Evolutionary conservation across 2,113 vertebrate species (phyloP).

Genomic region (Dicrurus megarhynchus): DNA sequence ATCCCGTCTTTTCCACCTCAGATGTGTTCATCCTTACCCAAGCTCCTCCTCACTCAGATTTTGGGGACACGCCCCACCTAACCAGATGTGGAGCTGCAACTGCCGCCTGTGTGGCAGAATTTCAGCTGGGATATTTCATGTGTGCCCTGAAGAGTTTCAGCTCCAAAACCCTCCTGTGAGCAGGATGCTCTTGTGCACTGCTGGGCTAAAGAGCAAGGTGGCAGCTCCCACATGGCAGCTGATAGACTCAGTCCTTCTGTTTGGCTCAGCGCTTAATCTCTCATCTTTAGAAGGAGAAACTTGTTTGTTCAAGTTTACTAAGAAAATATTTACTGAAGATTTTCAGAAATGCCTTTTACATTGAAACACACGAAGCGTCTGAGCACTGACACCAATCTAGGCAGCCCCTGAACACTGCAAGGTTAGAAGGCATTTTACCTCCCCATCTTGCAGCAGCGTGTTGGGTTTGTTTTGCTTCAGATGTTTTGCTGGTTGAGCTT

Average conservation of each 20-base stretch:
- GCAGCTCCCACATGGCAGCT: background rate
- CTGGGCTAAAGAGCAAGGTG: background rate
- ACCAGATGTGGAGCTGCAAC: background rate
- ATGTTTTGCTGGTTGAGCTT: background rate
- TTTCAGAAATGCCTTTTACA: background rate
- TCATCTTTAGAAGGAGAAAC: background rate
- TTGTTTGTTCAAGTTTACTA: background rate
- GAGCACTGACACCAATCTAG: background rate
- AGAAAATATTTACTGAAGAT: background rate
- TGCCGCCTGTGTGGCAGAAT: background rate
- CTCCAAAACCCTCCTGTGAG: background rate
- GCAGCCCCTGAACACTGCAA: background rate
- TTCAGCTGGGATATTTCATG: background rate
- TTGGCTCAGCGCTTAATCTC: background rate
- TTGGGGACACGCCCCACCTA: background rate
- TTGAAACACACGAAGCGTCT: background rate
- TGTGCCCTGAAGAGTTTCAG: background rate
- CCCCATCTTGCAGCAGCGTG: background rate
- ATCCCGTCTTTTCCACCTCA: background rate
- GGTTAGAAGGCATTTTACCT: background rate
- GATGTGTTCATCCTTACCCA: background rate
- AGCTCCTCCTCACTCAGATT: background rate
- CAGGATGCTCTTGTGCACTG: background rate
- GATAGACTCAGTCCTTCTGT: background rate
- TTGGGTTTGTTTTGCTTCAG: background rate